These are phyloP conservation scores for Phymastichus coffea DNA, from an alignment of 1,140 invertebrate species.

Conservation along the genomic window DNA sequence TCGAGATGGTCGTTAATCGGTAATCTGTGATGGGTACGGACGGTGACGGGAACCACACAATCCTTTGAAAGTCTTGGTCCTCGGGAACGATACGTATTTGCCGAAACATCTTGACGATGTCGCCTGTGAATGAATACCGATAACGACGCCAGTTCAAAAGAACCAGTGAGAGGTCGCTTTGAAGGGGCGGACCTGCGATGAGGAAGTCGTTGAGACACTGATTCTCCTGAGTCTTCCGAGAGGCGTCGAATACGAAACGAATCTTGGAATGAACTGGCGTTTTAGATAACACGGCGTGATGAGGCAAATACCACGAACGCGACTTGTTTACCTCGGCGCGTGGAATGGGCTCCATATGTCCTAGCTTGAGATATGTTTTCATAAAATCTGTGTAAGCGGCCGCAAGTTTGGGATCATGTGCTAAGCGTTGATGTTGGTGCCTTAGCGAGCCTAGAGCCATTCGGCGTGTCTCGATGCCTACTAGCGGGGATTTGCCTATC, in stretches of 20 bases:
- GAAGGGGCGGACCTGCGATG: not conserved
- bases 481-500: not conserved
- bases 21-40: no score
- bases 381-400: slow-evolving; percentile 34
- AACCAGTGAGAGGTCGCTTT: slow-evolving; percentile 18
- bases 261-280: slow-evolving; percentile 6
- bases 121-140: slow-evolving; percentile 6
- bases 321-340: not conserved
- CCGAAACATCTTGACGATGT: slow-evolving; percentile 32
- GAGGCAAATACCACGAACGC: slow-evolving; percentile 23
- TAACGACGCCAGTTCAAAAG: slow-evolving; percentile 14
- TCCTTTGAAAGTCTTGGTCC: slow-evolving; percentile 29
- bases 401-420: slow-evolving; percentile 17
- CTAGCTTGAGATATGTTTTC: slow-evolving; percentile 29
- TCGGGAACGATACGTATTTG: no score
- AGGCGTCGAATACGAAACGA: slow-evolving; percentile 31
- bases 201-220: slow-evolving; percentile 13
- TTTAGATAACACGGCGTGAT: slow-evolving; percentile 25
- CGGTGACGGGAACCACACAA: no score
- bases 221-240: not conserved
- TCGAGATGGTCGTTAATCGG: no score
- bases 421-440: slow-evolving; percentile 20
- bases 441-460: slow-evolving; percentile 4
- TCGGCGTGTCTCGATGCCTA: not conserved
- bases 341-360: slow-evolving; percentile 31